Conservation (phyloP, 2,888 invertebrate species). For the Peribatodes rhomboidaria region DNA sequence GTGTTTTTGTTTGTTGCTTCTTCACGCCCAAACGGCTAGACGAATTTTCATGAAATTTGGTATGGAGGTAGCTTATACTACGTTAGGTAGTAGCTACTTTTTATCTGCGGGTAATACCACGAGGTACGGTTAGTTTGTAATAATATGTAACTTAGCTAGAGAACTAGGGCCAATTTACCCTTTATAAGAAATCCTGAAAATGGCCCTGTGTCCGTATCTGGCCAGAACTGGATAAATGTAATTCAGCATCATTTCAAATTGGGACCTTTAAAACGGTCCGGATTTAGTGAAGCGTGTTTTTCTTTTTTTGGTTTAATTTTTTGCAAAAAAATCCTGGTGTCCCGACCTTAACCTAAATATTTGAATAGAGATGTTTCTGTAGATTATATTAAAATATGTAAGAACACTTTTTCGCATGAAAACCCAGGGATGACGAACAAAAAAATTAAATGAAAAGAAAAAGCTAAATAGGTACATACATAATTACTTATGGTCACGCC, state of each 20-base stretch:
- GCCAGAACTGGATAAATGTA: conserved; percentile 71
- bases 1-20: no score
- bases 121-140: neutral
- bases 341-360: conserved; percentile 7
- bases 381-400: neutral
- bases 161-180: neutral
- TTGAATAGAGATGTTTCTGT: neutral
- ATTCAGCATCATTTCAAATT: conserved; percentile 74
- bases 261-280: conserved; percentile 48
- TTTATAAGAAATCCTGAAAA: conserved; percentile 23
- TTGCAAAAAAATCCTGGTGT: neutral
- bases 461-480: no score
- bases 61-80: no score
- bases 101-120: no score
- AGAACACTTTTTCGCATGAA: neutral
- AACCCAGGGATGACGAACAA: neutral
- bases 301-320: conserved; percentile 19
- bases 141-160: neutral
- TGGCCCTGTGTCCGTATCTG: conserved; percentile 30
- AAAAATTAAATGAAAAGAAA: neutral
- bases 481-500: no score
- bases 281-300: conserved; percentile 37
- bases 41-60: no score
- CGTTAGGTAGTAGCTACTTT: no score
- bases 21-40: no score